Evolutionary conservation across 1,140 invertebrate species (phyloP).

Genomic region (Drosophila sp.): DNA sequence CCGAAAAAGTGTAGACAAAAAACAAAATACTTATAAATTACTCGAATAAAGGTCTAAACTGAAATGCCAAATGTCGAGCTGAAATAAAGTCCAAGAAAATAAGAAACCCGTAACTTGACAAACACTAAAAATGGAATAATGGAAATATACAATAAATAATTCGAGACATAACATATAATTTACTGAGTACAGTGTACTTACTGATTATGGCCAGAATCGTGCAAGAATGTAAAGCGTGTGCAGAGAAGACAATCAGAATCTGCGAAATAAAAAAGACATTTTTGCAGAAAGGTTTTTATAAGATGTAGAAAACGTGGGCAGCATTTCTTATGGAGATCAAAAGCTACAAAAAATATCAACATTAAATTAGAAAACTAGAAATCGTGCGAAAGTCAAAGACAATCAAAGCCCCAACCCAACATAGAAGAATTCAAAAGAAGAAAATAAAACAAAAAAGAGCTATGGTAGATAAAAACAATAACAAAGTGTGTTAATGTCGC

Average conservation of each 20-base stretch:
- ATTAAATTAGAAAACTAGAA: slow-evolving; percentile 77
- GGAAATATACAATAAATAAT: slow-evolving; percentile 2
- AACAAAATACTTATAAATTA: slow-evolving; percentile 41
- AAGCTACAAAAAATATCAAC: slow-evolving; percentile 36
- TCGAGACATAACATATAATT: slow-evolving; percentile 29
- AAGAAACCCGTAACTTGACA: slow-evolving; percentile 24
- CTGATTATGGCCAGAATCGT: slow-evolving; percentile 33
- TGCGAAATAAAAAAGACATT: slow-evolving; percentile 40
- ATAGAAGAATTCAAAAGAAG: slow-evolving; percentile 23
- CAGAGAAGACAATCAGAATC: slow-evolving; percentile 42
- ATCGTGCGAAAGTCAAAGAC: slow-evolving; percentile 67
- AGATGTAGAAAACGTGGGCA: slow-evolving; percentile 60
- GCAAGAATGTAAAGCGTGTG: slow-evolving; percentile 51
- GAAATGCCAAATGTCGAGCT: slow-evolving; percentile 53
- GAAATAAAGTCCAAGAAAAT: slow-evolving; percentile 25
- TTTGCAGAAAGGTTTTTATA: slow-evolving; percentile 44
- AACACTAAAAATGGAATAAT: slow-evolving; percentile 44
- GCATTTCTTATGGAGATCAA: slow-evolving; percentile 30
- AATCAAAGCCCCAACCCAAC: slow-evolving; percentile 27
- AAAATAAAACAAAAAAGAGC: slow-evolving; percentile 4
- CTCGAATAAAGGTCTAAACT: slow-evolving; percentile 32
- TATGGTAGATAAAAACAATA: slow-evolving; percentile 14
- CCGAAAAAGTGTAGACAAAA: slow-evolving; percentile 63
- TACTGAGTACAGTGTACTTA: not conserved
- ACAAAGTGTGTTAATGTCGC: slow-evolving; percentile 49